These are phyloP conservation scores for Fabriciana adippe DNA, from an alignment of 2,888 invertebrate genomes.

Conservation along the genomic window DNA sequence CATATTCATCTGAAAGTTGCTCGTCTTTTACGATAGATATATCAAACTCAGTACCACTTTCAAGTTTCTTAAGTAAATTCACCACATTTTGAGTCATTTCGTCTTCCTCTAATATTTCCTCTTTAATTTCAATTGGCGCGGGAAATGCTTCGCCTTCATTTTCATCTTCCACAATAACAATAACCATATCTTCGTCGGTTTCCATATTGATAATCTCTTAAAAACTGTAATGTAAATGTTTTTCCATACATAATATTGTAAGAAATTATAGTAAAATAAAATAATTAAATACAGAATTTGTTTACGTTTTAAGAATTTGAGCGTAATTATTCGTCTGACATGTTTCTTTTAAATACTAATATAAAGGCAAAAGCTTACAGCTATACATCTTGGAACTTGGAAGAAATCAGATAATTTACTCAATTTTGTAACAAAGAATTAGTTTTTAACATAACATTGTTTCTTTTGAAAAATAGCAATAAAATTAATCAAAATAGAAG, in stretches of 20 bases:
- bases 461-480: too few relatives aligned
- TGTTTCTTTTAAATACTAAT: not conserved
- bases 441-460: too few relatives aligned
- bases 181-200: slow-evolving; percentile 51
- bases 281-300: not conserved
- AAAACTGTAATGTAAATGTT: slow-evolving; percentile 7
- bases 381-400: slow-evolving; percentile 20
- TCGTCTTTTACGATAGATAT: slow-evolving; percentile 14
- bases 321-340: not conserved
- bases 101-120: slow-evolving; percentile 45
- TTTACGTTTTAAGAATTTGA: not conserved
- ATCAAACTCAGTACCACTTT: slow-evolving; percentile 45
- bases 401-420: not conserved
- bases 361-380: slow-evolving; percentile 19
- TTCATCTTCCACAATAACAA: slow-evolving; percentile 52
- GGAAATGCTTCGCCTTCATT: slow-evolving; percentile 34
- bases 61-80: slow-evolving; percentile 50
- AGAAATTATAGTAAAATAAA: not conserved
- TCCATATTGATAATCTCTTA: slow-evolving; percentile 42
- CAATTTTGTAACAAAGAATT: not conserved
- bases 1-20: not conserved
- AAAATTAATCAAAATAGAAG: too few relatives aligned
- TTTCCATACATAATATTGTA: not conserved
- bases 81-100: slow-evolving; percentile 41
- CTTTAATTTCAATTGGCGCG: slow-evolving; percentile 43